Evolutionary conservation across 2,888 invertebrate species (phyloP), one percentile per base, ranked within the genome.

Genomic region (Mycogona germanica): DNA sequence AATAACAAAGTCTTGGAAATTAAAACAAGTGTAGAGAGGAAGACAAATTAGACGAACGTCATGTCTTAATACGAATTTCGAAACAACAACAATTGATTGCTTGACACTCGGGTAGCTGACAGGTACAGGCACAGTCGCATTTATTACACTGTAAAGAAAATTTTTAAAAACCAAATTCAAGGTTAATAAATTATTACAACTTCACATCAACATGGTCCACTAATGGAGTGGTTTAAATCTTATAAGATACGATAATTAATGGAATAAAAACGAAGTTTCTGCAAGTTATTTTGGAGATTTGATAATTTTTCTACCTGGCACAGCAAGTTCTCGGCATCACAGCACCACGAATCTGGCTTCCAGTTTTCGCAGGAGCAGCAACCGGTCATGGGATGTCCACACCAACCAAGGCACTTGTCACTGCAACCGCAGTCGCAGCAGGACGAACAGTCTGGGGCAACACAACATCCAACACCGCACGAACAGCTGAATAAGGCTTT

Each of bases 51-150:
- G n/a, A n/a, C n/a, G n/a, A n/a, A n/a, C n/a, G n/a, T n/a, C n/a
- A n/a, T n/a, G n/a, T n/a, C n/a, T n/a, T n/a, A n/a, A n/a, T 42
- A 14, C 25, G 6, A 6, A 53, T 53, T 38, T 47, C 37, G 37
- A 53, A 45, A 28, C 53, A 53, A 26, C 46, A 53, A 21, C 53
- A 53, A 26, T 53, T 47, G 53, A 53, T 53, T 30, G 38, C n/a
- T n/a, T 38, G 32, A 19, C 53, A 53, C 21, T 53, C 28, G 4
- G 53, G 53, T n/a, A 53, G 44, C 7, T 47, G 23, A 26, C 46
- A 53, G 5, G 46, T 14, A 21, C 53, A 45, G 21, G 30, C 30
- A 26, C 53, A 53, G 19, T 53, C 29, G 47, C 45, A 53, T 1
- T 28, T 19, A 2, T 38, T 38, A 47, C 53, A 53, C 53, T 53